phyloP scores from a whole-genome alignment of 2,113 vertebrate genomes.

The Poeciliopsis prolifica region DNA sequence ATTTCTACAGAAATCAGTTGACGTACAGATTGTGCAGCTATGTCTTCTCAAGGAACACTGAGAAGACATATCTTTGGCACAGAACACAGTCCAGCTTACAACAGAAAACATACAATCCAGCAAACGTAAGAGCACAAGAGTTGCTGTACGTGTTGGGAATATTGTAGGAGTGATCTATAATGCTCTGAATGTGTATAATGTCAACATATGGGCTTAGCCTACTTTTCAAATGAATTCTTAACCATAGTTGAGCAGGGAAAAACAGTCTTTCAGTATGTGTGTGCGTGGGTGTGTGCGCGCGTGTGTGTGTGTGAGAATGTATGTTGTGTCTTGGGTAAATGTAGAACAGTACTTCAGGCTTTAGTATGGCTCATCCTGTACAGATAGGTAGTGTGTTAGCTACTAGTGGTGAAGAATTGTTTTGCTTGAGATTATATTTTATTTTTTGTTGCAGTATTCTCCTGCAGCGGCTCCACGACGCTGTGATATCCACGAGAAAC shows the following conservation, averaged over 20 bases:
- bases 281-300: background rate
- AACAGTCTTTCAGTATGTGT: constrained; percentile 6
- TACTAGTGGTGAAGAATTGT: constrained; percentile 8
- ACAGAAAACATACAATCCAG: constrained; percentile 1
- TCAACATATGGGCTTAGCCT: constrained; percentile 51
- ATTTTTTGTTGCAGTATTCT: constrained; percentile 5
- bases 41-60: background rate
- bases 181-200: constrained; percentile 42
- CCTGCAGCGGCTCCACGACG: background rate
- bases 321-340: constrained; percentile 42
- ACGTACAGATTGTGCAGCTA: constrained; percentile 10
- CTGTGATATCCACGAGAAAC: background rate
- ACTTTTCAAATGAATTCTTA: constrained; percentile 14
- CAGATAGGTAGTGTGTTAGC: constrained; percentile 11
- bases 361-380: constrained; percentile 9
- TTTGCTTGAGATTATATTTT: background rate
- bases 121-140: constrained; percentile 11
- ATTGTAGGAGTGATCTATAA: constrained; percentile 17
- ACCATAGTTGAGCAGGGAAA: background rate
- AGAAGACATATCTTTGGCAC: background rate
- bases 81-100: constrained; percentile 24
- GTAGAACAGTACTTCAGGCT: constrained; percentile 64
- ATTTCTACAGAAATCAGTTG: constrained; percentile 34
- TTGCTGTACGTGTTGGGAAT: background rate
- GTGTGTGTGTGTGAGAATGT: background rate